Conservation (phyloP, 2,888 invertebrate genomes). For the Lasioglossum leucozonium region DNA sequence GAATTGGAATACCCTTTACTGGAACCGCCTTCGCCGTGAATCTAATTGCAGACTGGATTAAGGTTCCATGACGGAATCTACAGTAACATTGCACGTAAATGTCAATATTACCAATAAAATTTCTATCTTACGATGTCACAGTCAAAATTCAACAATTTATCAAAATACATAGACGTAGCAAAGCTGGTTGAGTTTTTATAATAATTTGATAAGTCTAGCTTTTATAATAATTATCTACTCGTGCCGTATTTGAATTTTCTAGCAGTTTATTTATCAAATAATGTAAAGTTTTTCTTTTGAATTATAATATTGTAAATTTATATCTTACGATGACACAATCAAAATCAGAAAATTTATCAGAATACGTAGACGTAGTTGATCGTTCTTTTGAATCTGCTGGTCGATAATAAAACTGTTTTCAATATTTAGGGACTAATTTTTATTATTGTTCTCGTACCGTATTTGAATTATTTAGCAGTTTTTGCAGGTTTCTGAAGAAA, state of each 20-base stretch:
- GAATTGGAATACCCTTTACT: constrained; percentile 65
- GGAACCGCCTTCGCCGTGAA: constrained; percentile 54
- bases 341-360: too few relatives aligned
- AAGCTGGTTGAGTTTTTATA: background rate
- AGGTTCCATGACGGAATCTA: constrained; percentile 52
- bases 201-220: too few relatives aligned
- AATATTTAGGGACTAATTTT: too few relatives aligned
- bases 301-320: too few relatives aligned
- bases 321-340: too few relatives aligned
- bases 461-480: too few relatives aligned
- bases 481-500: too few relatives aligned
- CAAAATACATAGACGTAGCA: background rate
- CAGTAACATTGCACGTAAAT: background rate
- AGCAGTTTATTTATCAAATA: background rate
- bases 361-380: too few relatives aligned
- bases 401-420: too few relatives aligned
- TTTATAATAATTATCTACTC: background rate
- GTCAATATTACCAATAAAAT: background rate
- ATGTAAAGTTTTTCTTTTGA: too few relatives aligned
- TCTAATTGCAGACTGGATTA: constrained; percentile 68
- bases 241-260: background rate
- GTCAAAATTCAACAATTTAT: background rate
- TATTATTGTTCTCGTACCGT: too few relatives aligned
- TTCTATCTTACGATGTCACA: background rate
- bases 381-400: too few relatives aligned